Conservation (phyloP, 2,888 invertebrate genomes). For the Heliconius ismenius region DNA sequence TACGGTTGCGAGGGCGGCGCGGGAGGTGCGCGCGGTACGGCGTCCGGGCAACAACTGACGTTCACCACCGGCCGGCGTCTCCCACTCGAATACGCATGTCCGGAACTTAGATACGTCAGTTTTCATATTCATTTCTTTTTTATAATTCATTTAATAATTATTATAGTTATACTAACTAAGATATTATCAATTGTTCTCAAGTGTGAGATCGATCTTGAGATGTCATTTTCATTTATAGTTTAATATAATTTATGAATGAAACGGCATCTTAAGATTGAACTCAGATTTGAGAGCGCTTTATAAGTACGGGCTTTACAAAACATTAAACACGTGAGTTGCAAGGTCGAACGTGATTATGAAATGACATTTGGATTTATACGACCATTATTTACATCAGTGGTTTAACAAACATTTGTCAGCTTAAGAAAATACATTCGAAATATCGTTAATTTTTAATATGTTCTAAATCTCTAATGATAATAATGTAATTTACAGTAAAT, state of each 20-base stretch:
- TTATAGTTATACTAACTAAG: constrained; percentile 24
- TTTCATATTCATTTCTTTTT: constrained; percentile 40
- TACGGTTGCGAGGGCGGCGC: constrained; percentile 53
- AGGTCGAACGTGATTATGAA: constrained; percentile 9
- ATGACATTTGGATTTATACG: not conserved
- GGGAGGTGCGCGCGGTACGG: constrained; percentile 59
- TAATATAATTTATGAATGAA: no score
- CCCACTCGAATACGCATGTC: constrained; percentile 78
- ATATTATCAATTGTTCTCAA: no score
- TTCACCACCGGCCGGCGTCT: constrained; percentile 59
- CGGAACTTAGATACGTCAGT: constrained; percentile 61
- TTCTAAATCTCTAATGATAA: not conserved
- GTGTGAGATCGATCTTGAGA: no score
- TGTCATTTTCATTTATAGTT: no score
- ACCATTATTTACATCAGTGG: not conserved
- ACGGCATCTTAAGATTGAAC: no score
- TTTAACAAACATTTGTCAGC: not conserved
- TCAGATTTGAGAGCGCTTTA: no score
- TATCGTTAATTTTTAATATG: not conserved
- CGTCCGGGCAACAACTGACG: constrained; percentile 73
- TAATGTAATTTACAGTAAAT: not conserved
- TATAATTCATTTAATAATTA: constrained; percentile 36
- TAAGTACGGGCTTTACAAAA: constrained; percentile 16
- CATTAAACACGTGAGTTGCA: constrained; percentile 46
- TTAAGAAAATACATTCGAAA: not conserved